Base-by-base conservation (phyloP, 2,113 vertebrate species). In the Corythoichthys haematopterus region DNA sequence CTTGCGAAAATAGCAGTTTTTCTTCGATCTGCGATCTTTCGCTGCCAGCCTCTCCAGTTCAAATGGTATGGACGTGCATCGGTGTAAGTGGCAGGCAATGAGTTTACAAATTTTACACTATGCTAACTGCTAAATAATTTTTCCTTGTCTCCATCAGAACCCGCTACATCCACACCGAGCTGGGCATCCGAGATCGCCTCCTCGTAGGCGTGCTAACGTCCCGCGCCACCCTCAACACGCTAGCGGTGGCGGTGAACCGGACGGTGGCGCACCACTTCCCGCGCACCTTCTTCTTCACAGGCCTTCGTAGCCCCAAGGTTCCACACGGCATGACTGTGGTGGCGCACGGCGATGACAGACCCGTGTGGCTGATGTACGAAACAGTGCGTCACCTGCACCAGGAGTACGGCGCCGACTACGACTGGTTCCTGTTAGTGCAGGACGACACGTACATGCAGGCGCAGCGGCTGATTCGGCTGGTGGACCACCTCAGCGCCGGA, bases 291-390 rank as follows among this genome's bases (percentile, higher is more conserved):
- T 99, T 97, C 80, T 98, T 97, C 77, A 96, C 95, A 0, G 97
- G 96, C 53, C 79, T 98, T 72, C 94, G 95, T n/a, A 91, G 93
- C 16, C 74, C 95, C 58, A 95, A 96, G 79, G 81, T 92, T 33
- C 97, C 95, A 0, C 93, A 94, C 0, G 97, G 97, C 57, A 98
- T 99, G 95, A 89, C 92, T 1, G 93, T 99, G 67, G 92, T 98
- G 0, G 91, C 94, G 2, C 96, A 95, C 0, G 97, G 96, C 0
- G 97, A 98, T 0, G 97, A 98, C 79, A 92, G 96, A 0, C 96
- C 97, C 0, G 95, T 94, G n/a, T 99, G 97, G 97, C 91, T 98
- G 60, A 99, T 99, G 96, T 98, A 97, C 0, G 94, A 98, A 91
- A 97, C 96, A 0, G 78, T 98, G 74, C 94, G 92, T 36, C 93